Base-by-base conservation (phyloP, 2,113 vertebrate species). In the Micronycteris hirsuta region DNA sequence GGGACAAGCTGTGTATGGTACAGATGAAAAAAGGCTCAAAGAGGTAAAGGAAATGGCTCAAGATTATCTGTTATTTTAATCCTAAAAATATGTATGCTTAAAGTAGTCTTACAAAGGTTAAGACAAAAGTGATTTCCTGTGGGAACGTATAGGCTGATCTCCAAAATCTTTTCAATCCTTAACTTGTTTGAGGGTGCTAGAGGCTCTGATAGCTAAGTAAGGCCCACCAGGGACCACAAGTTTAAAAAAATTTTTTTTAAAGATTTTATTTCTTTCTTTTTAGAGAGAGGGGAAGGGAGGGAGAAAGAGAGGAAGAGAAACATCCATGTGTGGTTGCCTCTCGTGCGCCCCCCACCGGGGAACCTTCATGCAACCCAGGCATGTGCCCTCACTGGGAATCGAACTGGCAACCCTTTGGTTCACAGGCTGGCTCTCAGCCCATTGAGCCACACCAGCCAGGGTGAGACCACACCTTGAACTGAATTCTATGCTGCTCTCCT, bases 31-130 rank as follows among this genome's bases (percentile, higher is more conserved):
- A 86, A 78, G 22, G 14, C 43, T 77, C 63, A 31, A 83, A 85
- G 70, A 96, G 26, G 43, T 93, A 91, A 96, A 93, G 74, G 83
- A 89, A 76, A 86, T 8, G 71, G 56, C 61, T 87, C 54, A 67
- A 63, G 36, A 88, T 70, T 67, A 86, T 76, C 86, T 91, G 56
- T 68, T 80, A 71, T 56, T 96, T 80, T 94, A 93, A 94, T 68
- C 41, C 13, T 74, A 31, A 94, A 94, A 95, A 81, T 67, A 67
- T 5, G 31, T 38, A 61, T 80, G 63, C 24, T 54, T 77, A 73
- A 82, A 58, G 26, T 38, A 28, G 33, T 80, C 54, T 71, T 80
- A 45, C 86, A 89, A 92, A 38, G 22, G 63, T 76, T 38, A 94
- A 12, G 38, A 86, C 45, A 73, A 73, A 95, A 90, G 76, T 54